Percentiles rank a stretch among this genome's conserved stretches.
phyloP scores from a whole-genome alignment of 1,140 invertebrate species.

The Coenobita brevimanus region DNA sequence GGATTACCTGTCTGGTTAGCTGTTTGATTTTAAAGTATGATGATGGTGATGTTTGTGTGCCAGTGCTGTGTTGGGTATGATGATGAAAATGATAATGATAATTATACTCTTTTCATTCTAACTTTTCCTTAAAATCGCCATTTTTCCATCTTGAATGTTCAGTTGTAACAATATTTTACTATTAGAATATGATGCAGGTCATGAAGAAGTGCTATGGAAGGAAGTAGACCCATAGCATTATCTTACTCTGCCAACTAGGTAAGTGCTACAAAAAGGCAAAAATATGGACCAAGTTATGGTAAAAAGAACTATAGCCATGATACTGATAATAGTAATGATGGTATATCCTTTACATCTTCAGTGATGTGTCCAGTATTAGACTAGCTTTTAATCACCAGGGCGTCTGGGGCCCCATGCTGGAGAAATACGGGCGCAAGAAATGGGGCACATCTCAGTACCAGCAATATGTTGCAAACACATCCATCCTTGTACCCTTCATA shows the following conservation, averaged over 20 bases:
- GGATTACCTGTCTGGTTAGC: conserved; percentile 76
- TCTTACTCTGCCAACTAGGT: too few species aligned
- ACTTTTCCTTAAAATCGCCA: too few species aligned
- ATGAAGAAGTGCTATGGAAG: neutral
- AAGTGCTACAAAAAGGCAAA: too few species aligned
- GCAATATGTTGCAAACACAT: conserved; percentile 64
- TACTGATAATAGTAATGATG: too few species aligned
- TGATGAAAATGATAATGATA: too few species aligned
- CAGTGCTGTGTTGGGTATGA: neutral
- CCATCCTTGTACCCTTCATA: conserved; percentile 67
- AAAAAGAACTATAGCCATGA: too few species aligned
- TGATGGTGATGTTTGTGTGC: neutral
- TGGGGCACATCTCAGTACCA: conserved; percentile 69
- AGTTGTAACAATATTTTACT: neutral
- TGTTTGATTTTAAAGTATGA: neutral
- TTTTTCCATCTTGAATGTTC: too few species aligned
- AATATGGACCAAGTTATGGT: too few species aligned
- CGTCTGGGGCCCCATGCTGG: conserved; percentile 89
- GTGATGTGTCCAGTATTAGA: conserved; percentile 92
- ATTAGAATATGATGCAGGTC: neutral
- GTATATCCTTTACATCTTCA: conserved; percentile 70
- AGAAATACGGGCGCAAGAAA: conserved; percentile 75
- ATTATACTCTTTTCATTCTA: too few species aligned
- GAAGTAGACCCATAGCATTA: too few species aligned
- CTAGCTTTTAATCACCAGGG: conserved; percentile 88